Conservation (phyloP, 37 sponge, comb jelly and placozoan genomes). For the Axinella damicornis region DNA sequence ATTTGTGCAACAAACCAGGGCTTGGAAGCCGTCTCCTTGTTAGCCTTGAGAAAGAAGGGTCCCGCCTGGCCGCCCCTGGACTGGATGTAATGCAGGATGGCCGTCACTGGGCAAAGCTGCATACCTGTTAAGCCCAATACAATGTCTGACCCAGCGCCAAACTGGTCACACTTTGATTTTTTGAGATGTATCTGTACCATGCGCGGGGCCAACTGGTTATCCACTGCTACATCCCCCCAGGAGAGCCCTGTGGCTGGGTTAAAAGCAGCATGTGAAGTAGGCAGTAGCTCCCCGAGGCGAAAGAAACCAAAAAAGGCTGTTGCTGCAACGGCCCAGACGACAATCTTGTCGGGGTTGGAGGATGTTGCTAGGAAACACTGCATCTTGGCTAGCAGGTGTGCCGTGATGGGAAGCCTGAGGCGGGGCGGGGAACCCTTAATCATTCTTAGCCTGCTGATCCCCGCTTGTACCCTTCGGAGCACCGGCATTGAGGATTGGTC, state of each 20-base stretch:
- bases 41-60: background rate
- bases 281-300: background rate
- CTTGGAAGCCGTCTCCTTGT: background rate
- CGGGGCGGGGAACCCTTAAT: background rate
- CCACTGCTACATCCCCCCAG: constrained; percentile 3
- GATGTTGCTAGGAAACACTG: background rate
- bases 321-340: background rate
- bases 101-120: no score
- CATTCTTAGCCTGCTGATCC: background rate
- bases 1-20: no score
- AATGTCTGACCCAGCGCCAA: background rate
- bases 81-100: background rate
- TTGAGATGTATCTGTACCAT: background rate
- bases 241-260: background rate
- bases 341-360: background rate
- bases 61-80: background rate
- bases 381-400: background rate
- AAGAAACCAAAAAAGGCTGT: constrained; percentile 18
- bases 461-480: no score
- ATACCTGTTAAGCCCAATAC: background rate
- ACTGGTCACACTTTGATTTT: no score
- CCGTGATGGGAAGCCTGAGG: background rate
- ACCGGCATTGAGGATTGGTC: no score
- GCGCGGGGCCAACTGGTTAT: no score
- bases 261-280: background rate